A percentile compares a stretch with the other conserved stretches of the same genome.
Evolutionary conservation across 2,888 invertebrate genomes (phyloP).

Genomic region (Osedax fenrisi): DNA sequence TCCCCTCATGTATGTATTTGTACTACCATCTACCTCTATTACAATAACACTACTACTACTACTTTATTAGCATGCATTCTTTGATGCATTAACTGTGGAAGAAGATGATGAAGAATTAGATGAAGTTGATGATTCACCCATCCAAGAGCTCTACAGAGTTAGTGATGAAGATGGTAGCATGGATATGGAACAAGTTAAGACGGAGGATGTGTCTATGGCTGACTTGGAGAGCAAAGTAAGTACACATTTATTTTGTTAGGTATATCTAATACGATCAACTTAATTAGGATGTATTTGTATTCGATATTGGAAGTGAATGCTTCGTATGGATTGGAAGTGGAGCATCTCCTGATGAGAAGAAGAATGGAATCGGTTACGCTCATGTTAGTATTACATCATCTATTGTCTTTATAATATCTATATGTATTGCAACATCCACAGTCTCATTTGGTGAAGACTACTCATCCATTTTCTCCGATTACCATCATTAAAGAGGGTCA

Average conservation of each 20-base stretch:
- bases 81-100: conserved; percentile 38
- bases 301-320: conserved; percentile 42
- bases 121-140: conserved; percentile 20
- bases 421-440: conserved; percentile 35
- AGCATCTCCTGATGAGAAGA: conserved; percentile 42
- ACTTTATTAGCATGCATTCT: conserved; percentile 41
- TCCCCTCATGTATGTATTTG: background rate
- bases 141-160: conserved; percentile 33
- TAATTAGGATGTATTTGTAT: conserved; percentile 44
- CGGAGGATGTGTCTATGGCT: conserved; percentile 35
- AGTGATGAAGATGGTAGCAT: conserved; percentile 40
- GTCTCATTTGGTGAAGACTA: conserved; percentile 43
- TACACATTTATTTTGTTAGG: too few species aligned
- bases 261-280: too few species aligned
- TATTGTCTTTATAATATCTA: background rate
- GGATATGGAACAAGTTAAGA: conserved; percentile 38
- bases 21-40: background rate
- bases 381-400: conserved; percentile 41
- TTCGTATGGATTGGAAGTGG: conserved; percentile 47
- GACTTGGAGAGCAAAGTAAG: conserved; percentile 42
- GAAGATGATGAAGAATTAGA: conserved; percentile 29
- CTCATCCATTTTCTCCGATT: conserved; percentile 41
- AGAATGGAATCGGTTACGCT: conserved; percentile 47
- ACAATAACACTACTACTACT: background rate
- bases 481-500: conserved; percentile 39